Percentiles rank a stretch among this genome's conserved stretches.
Evolutionary conservation across 2,113 vertebrate genomes (phyloP).

Genomic region (Laticauda laticaudata): DNA sequence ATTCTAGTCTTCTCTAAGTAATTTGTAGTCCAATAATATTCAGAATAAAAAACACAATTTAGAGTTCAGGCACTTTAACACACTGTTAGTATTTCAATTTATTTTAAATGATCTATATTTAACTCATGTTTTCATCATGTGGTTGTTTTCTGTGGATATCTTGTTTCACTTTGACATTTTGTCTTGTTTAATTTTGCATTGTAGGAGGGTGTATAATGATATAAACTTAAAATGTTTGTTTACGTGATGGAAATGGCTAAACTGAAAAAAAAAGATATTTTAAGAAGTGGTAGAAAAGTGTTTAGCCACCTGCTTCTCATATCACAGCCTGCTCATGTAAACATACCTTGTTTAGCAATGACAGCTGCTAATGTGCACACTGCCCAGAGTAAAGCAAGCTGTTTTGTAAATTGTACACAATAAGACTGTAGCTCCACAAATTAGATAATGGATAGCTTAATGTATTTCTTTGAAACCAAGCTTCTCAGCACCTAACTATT

Average conservation of each 20-base stretch:
- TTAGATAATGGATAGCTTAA: neutral
- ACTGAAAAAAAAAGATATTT: neutral
- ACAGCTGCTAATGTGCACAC: constrained; percentile 1
- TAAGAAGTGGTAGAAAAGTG: neutral
- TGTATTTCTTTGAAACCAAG: neutral
- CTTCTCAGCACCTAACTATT: neutral
- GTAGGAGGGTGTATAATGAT: neutral
- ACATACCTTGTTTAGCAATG: neutral
- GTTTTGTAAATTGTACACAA: neutral
- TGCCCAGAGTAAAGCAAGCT: constrained; percentile 7
- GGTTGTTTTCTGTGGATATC: neutral
- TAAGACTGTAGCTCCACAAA: neutral
- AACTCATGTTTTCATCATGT: neutral
- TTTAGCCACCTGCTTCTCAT: neutral
- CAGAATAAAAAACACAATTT: neutral
- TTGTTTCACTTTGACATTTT: neutral
- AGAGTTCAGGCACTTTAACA: neutral
- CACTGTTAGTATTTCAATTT: neutral
- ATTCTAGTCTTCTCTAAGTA: neutral
- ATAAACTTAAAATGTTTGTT: neutral
- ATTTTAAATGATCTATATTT: neutral
- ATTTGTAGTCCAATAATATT: neutral
- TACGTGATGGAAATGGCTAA: neutral
- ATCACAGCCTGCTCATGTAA: neutral
- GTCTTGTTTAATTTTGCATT: neutral